A percentile compares a stretch with the other conserved stretches of the same genome.
Conservation (phyloP, 2,888 invertebrate species). For the Strigamia transsilvanica region DNA sequence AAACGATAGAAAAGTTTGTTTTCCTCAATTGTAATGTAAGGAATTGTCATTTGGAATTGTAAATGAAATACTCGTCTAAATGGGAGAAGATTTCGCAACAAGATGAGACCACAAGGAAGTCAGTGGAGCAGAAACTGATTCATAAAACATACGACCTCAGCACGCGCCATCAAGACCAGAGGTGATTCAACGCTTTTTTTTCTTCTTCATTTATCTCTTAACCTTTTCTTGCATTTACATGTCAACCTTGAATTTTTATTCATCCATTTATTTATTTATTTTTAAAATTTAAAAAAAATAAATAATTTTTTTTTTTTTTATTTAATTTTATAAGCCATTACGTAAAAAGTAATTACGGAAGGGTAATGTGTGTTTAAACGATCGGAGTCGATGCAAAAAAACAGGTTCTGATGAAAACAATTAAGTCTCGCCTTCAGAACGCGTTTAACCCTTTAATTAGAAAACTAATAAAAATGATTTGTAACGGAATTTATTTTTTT, state of each 20-base stretch:
- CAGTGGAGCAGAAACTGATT: conserved; percentile 49
- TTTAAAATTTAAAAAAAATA: too few relatives aligned
- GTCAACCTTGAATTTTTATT: conserved; percentile 43
- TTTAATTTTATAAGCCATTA: background rate
- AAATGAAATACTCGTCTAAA: conserved; percentile 24
- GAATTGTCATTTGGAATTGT: background rate
- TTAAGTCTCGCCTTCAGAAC: background rate
- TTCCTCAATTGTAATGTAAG: conserved; percentile 34
- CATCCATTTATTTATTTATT: background rate
- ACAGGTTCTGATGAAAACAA: conserved; percentile 36
- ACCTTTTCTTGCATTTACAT: conserved; percentile 10
- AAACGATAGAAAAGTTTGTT: background rate
- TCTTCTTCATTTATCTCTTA: background rate
- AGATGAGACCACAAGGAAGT: conserved; percentile 44
- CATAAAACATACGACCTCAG: conserved; percentile 49
- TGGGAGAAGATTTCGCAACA: conserved; percentile 24
- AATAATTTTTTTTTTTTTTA: background rate
- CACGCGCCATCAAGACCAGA: conserved; percentile 29
- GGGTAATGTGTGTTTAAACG: background rate
- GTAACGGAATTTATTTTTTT: background rate
- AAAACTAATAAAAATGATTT: conserved; percentile 34
- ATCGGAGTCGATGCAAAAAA: background rate
- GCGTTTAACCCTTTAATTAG: background rate
- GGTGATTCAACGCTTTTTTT: conserved; percentile 37
- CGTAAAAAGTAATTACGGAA: conserved; percentile 9